Conservation (phyloP, 2,888 invertebrate genomes). For the Rhaphigaster nebulosa region DNA sequence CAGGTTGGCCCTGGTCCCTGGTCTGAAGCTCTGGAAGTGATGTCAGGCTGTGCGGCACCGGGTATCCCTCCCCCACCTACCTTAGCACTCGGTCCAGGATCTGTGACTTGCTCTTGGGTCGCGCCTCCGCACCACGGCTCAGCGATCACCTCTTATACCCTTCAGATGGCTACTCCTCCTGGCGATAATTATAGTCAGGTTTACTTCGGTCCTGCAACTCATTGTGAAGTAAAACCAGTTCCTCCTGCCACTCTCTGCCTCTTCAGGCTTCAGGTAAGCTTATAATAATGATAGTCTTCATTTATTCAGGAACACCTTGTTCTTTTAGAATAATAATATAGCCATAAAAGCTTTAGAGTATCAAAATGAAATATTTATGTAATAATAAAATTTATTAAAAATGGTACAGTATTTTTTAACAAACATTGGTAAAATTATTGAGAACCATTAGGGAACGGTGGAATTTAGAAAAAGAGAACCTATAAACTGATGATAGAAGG, state of each 20-base stretch:
- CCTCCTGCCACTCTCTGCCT: slow-evolving; percentile 84
- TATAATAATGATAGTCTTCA: background rate
- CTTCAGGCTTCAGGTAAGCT: slow-evolving; percentile 77
- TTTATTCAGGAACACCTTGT: background rate
- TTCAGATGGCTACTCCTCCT: slow-evolving; percentile 77
- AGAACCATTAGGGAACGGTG: too few species aligned
- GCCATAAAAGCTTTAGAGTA: background rate
- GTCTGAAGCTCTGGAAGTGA: slow-evolving; percentile 80
- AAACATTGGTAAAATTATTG: too few species aligned
- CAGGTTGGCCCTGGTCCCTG: slow-evolving; percentile 81
- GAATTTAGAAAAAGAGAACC: too few species aligned
- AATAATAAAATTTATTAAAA: too few species aligned
- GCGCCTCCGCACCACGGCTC: slow-evolving; percentile 86
- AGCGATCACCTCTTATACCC: slow-evolving; percentile 82
- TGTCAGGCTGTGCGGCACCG: slow-evolving; percentile 86
- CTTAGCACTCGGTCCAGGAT: slow-evolving; percentile 68
- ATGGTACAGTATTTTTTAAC: too few species aligned
- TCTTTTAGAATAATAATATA: slow-evolving; percentile 22
- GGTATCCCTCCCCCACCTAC: slow-evolving; percentile 77
- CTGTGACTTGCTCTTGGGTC: slow-evolving; percentile 79
- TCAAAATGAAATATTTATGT: background rate
- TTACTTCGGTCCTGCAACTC: slow-evolving; percentile 76
- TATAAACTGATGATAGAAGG: too few species aligned
- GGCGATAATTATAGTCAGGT: slow-evolving; percentile 74
- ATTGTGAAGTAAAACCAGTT: slow-evolving; percentile 79